These are phyloP conservation scores for Hemaris fuciformis DNA, from an alignment of 2,888 invertebrate species.

Conservation along the genomic window DNA sequence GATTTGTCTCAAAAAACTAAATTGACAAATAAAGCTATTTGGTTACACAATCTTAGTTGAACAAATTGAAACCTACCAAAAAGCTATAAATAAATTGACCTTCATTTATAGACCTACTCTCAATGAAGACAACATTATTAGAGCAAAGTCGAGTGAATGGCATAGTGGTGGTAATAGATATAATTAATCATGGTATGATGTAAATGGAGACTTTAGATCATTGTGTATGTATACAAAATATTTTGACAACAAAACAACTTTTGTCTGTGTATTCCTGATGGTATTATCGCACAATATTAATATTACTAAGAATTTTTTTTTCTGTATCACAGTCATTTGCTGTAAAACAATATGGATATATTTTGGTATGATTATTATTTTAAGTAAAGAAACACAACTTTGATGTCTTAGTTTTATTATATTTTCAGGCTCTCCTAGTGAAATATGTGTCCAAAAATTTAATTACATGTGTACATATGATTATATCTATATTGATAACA, in stretches of 20 bases:
- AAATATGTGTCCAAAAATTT: too few species aligned
- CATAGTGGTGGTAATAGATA: neutral
- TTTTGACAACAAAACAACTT: neutral
- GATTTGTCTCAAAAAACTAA: too few species aligned
- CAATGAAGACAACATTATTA: neutral
- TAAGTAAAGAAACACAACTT: too few species aligned
- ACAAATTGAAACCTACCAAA: neutral
- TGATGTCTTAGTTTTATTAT: too few species aligned
- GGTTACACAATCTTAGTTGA: neutral
- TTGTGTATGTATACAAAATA: neutral
- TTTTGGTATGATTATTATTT: neutral
- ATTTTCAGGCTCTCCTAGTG: too few species aligned
- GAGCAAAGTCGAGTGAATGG: neutral
- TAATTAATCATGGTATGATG: neutral
- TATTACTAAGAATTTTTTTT: neutral
- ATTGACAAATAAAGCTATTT: neutral
- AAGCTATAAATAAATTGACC: neutral
- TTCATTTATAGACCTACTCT: neutral
- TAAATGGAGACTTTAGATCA: neutral
- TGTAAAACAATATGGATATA: neutral
- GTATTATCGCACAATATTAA: too few species aligned
- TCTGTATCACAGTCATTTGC: too few species aligned
- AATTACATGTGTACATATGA: neutral
- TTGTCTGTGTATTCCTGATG: neutral
- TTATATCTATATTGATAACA: neutral